Base-by-base conservation (phyloP, 2,888 invertebrate genomes). In the Dyspetes luteomarginatus region DNA sequence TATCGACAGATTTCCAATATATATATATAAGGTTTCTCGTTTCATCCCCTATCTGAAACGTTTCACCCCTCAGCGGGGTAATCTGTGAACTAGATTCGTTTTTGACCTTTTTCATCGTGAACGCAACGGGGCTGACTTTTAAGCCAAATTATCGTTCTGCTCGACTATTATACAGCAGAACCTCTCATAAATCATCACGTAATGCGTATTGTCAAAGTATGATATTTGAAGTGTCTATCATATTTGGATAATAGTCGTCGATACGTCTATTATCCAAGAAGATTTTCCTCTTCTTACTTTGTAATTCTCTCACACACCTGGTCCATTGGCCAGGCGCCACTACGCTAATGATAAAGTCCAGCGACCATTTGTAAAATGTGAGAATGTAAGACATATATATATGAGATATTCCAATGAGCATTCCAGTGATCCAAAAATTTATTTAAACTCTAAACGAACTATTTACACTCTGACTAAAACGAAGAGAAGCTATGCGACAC, bases 1-100 rank as follows among this genome's bases (percentile, higher is more conserved):
- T 72, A 68, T 62, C 77, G 74, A 84, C 83, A 83, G 82, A 83
- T 83, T 85, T 85, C 81, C 52, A 19, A 52, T 75, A 85, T 85
- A 85, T 79, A 82, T 60, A 68, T 55, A 30, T 77, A 73, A 50
- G 55, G 17, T 22, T 45, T 65, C 48, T 77, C 56, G 68, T 78
- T 83, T 81, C 58, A 78, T 80, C 74, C 67, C 52, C 73, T 60
- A 52, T 64, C 50, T 26, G 22, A 43, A 58, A 22, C 64, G 30
- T 41, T 56, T 17, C 36, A 19, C 28, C n/a, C 9, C 15, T 52
- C 22, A 22, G 7, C 65, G 26, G 22, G n/a, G 28, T 26, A 9
- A 28, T 19, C 55, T 28, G 24, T 45, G 41, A 56, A 55, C 17
- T 22, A 41, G 43, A 19, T n/a, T 75, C 48, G 28, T 43, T 17